phyloP scores from a whole-genome alignment of 1,140 invertebrate genomes.

The Drosophila pseudoananassae region DNA sequence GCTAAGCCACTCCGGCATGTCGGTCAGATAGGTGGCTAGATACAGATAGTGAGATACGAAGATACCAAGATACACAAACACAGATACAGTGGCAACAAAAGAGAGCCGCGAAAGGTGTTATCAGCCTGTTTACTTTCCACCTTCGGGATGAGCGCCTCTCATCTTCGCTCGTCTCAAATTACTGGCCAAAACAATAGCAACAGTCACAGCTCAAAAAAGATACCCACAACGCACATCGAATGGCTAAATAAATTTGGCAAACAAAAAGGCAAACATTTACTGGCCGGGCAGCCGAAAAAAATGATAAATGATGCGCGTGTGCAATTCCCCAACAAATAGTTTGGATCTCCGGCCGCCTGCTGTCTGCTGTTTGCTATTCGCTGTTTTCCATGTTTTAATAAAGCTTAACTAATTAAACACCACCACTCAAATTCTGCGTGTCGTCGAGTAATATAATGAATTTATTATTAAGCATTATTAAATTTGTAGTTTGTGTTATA shows the following conservation, averaged over 20 bases:
- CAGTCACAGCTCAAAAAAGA: constrained; percentile 16
- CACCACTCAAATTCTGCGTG: constrained; percentile 45
- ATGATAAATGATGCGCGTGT: constrained; percentile 79
- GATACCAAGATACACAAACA: constrained; percentile 20
- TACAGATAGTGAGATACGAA: constrained; percentile 4
- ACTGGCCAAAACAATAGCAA: constrained; percentile 37
- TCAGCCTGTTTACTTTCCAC: constrained; percentile 59
- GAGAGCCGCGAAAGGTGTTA: constrained; percentile 52
- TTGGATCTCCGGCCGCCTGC: constrained; percentile 34
- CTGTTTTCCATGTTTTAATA: constrained; percentile 72
- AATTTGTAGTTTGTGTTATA: constrained; percentile 73
- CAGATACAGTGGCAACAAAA: constrained; percentile 5
- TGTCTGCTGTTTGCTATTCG: constrained; percentile 45
- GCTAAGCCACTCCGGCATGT: constrained; percentile 59
- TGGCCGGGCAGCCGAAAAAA: constrained; percentile 57
- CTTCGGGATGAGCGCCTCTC: constrained; percentile 16
- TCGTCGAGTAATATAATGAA: constrained; percentile 61
- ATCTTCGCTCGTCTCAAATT: constrained; percentile 53
- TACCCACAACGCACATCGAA: constrained; percentile 18
- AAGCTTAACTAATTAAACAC: constrained; percentile 79
- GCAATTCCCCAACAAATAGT: constrained; percentile 69
- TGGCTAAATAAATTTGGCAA: constrained; percentile 45
- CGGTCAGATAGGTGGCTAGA: constrained; percentile 31
- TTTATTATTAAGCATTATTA: constrained; percentile 61
- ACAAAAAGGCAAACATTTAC: constrained; percentile 60